phyloP scores from a whole-genome alignment of 2,888 invertebrate genomes.

The Dryomyza anilis region DNA sequence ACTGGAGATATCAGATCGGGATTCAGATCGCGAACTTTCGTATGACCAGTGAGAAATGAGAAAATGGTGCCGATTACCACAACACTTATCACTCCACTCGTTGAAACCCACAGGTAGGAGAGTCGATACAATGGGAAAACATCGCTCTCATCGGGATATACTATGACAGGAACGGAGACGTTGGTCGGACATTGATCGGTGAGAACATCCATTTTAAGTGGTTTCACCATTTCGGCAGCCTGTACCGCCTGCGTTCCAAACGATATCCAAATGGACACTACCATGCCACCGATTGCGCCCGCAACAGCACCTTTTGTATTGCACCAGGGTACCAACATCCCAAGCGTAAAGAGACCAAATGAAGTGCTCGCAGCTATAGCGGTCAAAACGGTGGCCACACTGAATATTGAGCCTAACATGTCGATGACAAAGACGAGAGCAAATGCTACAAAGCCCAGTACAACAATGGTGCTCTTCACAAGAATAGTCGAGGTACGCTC shows the following conservation, averaged over 20 bases:
- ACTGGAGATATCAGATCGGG: slow-evolving; percentile 52
- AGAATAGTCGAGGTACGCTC: slow-evolving; percentile 68
- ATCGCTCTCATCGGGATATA: slow-evolving; percentile 60
- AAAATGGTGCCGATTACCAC: slow-evolving; percentile 72
- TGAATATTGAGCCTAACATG: slow-evolving; percentile 78
- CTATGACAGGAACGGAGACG: slow-evolving; percentile 34
- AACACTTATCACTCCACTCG: slow-evolving; percentile 71
- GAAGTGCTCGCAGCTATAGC: slow-evolving; percentile 82
- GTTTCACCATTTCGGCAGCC: slow-evolving; percentile 66
- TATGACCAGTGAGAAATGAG: slow-evolving; percentile 65
- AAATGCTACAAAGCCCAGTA: slow-evolving; percentile 69
- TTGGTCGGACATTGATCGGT: slow-evolving; percentile 58
- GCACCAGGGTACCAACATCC: slow-evolving; percentile 81
- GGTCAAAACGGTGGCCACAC: slow-evolving; percentile 73
- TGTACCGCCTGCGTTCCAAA: slow-evolving; percentile 71
- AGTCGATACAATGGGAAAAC: slow-evolving; percentile 76
- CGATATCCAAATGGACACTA: slow-evolving; percentile 67
- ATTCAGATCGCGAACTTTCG: slow-evolving; percentile 63
- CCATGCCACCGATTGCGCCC: slow-evolving; percentile 67
- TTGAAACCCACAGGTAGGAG: slow-evolving; percentile 82
- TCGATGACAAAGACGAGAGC: slow-evolving; percentile 72
- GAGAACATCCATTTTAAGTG: slow-evolving; percentile 65
- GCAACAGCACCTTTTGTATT: slow-evolving; percentile 69
- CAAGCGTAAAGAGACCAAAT: slow-evolving; percentile 80
- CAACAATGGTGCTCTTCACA: slow-evolving; percentile 68